Conservation (phyloP, 2,113 vertebrate genomes). For the Chionomys nivalis region DNA sequence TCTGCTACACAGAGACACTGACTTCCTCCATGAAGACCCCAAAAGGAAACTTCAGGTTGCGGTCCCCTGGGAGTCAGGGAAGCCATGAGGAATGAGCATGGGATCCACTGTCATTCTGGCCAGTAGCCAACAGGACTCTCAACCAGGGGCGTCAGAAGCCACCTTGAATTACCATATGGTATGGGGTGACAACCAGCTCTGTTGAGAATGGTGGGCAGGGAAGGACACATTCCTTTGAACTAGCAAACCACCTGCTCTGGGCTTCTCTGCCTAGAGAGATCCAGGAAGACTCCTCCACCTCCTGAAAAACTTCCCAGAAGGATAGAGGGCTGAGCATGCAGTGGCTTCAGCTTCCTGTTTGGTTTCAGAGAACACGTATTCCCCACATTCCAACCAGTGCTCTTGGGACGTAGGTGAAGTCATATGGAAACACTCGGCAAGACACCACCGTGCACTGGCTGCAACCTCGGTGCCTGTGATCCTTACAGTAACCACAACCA, state of each 20-base stretch:
- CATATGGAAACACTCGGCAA: not conserved
- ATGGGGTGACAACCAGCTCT: not conserved
- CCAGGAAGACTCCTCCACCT: no score
- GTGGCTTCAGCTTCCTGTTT: not conserved
- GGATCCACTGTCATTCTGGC: not conserved
- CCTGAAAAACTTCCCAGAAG: not conserved
- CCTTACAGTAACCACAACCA: not conserved
- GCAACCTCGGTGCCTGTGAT: not conserved
- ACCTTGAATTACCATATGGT: not conserved
- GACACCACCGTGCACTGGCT: fast-evolving
- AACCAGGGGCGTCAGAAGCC: not conserved
- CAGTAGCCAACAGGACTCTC: not conserved
- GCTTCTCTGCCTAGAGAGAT: not conserved
- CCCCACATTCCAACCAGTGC: not conserved
- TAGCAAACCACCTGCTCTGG: no score
- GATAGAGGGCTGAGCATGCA: not conserved
- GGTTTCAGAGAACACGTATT: not conserved
- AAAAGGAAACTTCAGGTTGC: not conserved
- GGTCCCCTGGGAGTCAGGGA: not conserved
- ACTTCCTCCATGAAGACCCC: not conserved
- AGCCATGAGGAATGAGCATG: no score
- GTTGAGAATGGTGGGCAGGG: not conserved
- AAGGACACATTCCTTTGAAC: not conserved
- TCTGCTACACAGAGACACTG: not conserved
- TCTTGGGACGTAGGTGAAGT: not conserved